phyloP scores from a whole-genome alignment of 2,113 vertebrate species.

The Monopterus albus region DNA sequence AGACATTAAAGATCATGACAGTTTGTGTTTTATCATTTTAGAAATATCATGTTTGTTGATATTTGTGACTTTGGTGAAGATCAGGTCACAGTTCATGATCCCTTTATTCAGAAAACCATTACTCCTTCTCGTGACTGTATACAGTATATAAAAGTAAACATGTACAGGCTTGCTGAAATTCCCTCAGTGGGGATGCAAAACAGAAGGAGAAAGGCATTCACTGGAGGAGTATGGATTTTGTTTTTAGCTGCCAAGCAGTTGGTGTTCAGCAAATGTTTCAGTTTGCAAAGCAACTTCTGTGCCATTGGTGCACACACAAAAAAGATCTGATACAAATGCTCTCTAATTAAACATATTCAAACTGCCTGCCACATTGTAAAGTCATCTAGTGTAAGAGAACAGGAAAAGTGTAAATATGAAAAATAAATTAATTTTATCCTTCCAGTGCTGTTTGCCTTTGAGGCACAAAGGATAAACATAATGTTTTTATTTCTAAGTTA shows the following conservation, averaged over 20 bases:
- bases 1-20: no score
- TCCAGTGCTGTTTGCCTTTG: constrained; percentile 66
- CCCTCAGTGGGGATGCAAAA: constrained; percentile 47
- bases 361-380: constrained; percentile 46
- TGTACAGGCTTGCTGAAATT: constrained; percentile 69
- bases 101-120: no score
- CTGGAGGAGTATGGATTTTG: constrained; percentile 51
- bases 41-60: no score
- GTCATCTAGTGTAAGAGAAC: constrained; percentile 55
- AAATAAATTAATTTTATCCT: constrained; percentile 64
- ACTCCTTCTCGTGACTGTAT: no score
- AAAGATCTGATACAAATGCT: constrained; percentile 73
- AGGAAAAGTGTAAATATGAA: constrained; percentile 59
- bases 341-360: constrained; percentile 75
- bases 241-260: constrained; percentile 57
- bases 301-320: constrained; percentile 45
- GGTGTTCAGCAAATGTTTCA: constrained; percentile 60
- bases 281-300: constrained; percentile 65
- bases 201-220: constrained; percentile 47
- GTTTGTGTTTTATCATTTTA: no score
- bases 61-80: no score
- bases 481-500: constrained; percentile 70
- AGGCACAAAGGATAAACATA: constrained; percentile 70
- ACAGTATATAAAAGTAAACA: no score
- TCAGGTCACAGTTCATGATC: no score